Conservation (phyloP, 2,113 vertebrate species). For the Synchiropus splendidus region DNA sequence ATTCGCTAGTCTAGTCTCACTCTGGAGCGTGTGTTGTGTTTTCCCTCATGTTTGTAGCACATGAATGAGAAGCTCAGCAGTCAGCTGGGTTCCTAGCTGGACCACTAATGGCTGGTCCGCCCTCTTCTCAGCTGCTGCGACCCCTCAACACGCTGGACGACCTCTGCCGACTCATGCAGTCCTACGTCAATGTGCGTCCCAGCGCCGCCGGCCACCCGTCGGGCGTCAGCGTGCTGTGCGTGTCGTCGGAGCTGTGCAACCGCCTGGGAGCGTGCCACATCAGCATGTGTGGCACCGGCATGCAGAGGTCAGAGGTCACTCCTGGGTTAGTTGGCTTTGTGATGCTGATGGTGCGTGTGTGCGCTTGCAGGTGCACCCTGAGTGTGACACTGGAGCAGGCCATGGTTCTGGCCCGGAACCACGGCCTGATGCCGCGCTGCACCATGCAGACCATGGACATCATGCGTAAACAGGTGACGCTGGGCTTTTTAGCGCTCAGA, state of each 20-base stretch:
- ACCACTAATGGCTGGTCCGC: no score
- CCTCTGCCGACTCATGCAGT: constrained; percentile 90
- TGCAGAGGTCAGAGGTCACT: constrained; percentile 84
- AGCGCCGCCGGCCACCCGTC: constrained; percentile 56
- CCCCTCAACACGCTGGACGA: constrained; percentile 96
- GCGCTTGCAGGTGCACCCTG: constrained; percentile 75
- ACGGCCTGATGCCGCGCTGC: constrained; percentile 86
- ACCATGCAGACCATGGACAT: constrained; percentile 97
- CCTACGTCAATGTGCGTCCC: constrained; percentile 70
- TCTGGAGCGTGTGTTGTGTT: no score
- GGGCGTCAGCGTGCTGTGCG: constrained; percentile 77
- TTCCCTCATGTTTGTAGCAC: no score
- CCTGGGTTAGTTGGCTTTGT: no score
- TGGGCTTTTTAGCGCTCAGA: no score
- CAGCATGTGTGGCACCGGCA: constrained; percentile 86
- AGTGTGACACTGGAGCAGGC: constrained; percentile 91
- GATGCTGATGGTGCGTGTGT: no score
- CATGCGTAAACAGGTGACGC: constrained; percentile 90
- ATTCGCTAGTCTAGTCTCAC: no score
- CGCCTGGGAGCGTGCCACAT: constrained; percentile 93
- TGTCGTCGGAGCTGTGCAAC: constrained; percentile 92
- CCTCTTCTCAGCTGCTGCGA: constrained; percentile 77
- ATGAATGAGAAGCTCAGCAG: no score
- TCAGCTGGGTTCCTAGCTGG: no score
- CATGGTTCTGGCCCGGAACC: constrained; percentile 83